Percentiles rank a stretch among this genome's conserved stretches.
Evolutionary conservation across 2,797 vertebrate genomes (phyloP).

Genomic region (Momotus momota): DNA sequence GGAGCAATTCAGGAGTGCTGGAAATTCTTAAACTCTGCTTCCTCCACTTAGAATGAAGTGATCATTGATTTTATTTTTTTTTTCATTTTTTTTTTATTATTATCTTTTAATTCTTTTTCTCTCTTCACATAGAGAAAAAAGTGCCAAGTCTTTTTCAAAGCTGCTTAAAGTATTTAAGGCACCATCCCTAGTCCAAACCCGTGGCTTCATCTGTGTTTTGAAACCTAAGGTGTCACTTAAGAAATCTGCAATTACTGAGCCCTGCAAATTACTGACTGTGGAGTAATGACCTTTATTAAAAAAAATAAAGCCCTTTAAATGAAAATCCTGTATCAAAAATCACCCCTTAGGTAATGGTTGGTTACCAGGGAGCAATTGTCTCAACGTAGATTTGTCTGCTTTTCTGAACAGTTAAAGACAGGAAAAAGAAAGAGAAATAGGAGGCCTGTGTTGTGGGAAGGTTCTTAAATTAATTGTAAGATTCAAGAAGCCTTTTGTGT

Average conservation of each 20-base stretch:
- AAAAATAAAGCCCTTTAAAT: not conserved
- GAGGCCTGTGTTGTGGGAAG: not conserved
- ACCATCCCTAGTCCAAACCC: not conserved
- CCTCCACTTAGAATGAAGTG: accelerated
- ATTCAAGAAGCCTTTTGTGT: accelerated
- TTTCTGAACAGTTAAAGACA: not conserved
- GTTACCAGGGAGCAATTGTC: not conserved
- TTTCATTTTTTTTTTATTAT: not conserved
- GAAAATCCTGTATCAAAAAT: conserved; percentile 8
- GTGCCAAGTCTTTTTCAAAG: not conserved
- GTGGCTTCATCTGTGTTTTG: not conserved
- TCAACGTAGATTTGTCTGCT: not conserved
- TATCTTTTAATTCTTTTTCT: too few relatives aligned
- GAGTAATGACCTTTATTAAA: not conserved
- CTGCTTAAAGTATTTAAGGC: not conserved
- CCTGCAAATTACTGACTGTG: not conserved
- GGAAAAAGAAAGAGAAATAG: not conserved
- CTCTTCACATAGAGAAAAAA: not conserved
- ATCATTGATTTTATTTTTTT: not conserved
- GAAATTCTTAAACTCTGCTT: not conserved
- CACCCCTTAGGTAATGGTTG: not conserved
- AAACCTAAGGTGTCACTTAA: conserved; percentile 19
- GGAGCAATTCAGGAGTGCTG: not conserved
- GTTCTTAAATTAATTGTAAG: not conserved
- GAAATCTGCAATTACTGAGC: not conserved